phyloP scores from a whole-genome alignment of 2,888 invertebrate genomes.

The Aleiodes alternator region DNA sequence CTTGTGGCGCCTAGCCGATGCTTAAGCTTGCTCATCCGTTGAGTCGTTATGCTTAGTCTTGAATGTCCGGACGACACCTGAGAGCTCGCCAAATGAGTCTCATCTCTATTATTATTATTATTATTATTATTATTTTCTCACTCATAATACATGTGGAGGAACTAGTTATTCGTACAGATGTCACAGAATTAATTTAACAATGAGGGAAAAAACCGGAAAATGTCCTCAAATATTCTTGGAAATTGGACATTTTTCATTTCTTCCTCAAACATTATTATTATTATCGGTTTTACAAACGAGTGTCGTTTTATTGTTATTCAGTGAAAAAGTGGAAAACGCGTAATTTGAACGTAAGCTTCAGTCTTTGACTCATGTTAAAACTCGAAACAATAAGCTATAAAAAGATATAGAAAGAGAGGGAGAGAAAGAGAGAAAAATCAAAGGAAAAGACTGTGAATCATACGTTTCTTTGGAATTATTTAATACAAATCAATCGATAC shows the following conservation, averaged over 20 bases:
- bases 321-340: neutral
- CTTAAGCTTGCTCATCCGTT: slow-evolving; percentile 46
- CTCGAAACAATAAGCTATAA: slow-evolving; percentile 22
- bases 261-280: too few relatives aligned
- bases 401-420: neutral
- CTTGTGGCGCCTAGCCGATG: slow-evolving; percentile 41
- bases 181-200: slow-evolving; percentile 11
- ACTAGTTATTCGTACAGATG: neutral
- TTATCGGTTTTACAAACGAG: too few relatives aligned
- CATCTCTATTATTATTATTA: slow-evolving; percentile 2
- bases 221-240: too few relatives aligned
- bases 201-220: neutral
- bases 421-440: neutral
- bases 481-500: slow-evolving; percentile 4
- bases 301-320: too few relatives aligned
- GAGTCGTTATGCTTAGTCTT: slow-evolving; percentile 42
- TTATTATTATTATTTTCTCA: neutral
- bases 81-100: slow-evolving; percentile 39
- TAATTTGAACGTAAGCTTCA: slow-evolving; percentile 18
- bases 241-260: too few relatives aligned
- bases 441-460: slow-evolving; percentile 10
- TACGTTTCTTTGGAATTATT: slow-evolving; percentile 4
- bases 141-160: neutral
- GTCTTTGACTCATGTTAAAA: slow-evolving; percentile 14
- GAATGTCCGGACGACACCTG: slow-evolving; percentile 44